Conservation (phyloP, 2,888 invertebrate species). For the Trachelus iudaicus region DNA sequence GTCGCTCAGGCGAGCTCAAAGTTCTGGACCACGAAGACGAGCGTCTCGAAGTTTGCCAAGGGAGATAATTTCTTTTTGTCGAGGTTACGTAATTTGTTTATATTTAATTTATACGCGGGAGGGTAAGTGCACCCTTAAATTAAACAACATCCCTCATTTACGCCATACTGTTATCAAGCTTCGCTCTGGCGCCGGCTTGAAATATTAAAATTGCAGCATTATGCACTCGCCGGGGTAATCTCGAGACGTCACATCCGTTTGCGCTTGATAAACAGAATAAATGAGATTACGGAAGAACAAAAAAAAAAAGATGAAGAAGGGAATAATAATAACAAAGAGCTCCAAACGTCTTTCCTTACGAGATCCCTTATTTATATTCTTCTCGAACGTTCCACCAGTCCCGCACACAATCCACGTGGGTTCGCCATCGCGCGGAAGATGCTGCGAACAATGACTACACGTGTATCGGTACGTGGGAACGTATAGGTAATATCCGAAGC, state of each 20-base stretch:
- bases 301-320: background rate
- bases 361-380: background rate
- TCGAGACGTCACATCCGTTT: background rate
- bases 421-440: background rate
- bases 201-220: conserved; percentile 17
- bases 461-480: background rate
- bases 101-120: conserved; percentile 21
- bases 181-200: conserved; percentile 2
- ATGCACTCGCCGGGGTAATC: conserved; percentile 1
- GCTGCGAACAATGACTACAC: background rate
- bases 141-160: conserved; percentile 12
- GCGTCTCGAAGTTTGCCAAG: background rate
- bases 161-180: background rate
- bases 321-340: background rate
- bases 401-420: background rate
- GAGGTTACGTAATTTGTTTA: conserved; percentile 9
- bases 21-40: background rate
- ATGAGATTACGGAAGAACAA: background rate
- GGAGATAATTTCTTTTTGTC: background rate
- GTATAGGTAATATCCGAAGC: background rate
- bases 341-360: background rate
- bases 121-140: conserved; percentile 19
- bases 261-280: background rate
- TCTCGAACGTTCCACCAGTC: background rate
- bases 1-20: background rate